phyloP scores from a whole-genome alignment of 2,113 vertebrate species.

The Leucoraja erinaceus region DNA sequence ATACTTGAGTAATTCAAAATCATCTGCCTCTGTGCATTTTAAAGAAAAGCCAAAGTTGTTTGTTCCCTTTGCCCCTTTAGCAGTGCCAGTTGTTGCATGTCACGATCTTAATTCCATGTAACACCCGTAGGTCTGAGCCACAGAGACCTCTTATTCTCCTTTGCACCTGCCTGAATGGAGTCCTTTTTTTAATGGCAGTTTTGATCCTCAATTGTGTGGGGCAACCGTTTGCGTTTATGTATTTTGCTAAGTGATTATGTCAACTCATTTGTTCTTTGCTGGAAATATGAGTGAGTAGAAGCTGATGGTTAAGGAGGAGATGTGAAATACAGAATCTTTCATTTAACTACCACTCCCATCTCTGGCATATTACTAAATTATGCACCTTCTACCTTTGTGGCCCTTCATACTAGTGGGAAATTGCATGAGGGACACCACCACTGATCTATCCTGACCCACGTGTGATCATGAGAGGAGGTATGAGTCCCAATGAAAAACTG shows the following conservation, averaged over 20 bases:
- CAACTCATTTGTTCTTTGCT: neutral
- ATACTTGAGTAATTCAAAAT: neutral
- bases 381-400: neutral
- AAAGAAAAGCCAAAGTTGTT: neutral
- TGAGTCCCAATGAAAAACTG: neutral
- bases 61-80: neutral
- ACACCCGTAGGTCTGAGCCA: neutral
- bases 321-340: neutral
- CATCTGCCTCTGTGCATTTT: neutral
- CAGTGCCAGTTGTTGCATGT: neutral
- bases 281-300: neutral
- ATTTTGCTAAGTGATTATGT: neutral
- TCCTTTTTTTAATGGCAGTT: neutral
- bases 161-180: neutral
- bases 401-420: neutral
- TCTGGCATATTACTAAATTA: neutral
- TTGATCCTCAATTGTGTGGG: neutral
- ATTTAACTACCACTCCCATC: neutral
- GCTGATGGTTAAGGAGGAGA: neutral
- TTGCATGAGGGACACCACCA: neutral
- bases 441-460: neutral
- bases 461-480: neutral
- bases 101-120: neutral
- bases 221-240: neutral
- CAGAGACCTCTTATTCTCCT: neutral